A percentile compares a stretch with the other conserved stretches of the same genome.
These are phyloP conservation scores for Charadrius vociferus DNA, from an alignment of 2,113 vertebrate genomes.

Conservation along the genomic window DNA sequence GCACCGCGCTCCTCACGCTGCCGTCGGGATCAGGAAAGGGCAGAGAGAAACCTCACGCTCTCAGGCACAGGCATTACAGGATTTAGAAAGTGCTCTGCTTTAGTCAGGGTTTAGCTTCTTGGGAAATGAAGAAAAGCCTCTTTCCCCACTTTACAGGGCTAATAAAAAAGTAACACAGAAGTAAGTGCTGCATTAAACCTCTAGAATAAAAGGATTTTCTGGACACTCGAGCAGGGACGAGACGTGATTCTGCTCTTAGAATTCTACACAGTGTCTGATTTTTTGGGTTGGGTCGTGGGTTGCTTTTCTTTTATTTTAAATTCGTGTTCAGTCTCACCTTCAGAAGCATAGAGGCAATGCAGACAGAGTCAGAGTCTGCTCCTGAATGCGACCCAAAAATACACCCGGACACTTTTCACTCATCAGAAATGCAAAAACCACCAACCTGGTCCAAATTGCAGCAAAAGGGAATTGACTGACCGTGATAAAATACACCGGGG, in stretches of 20 bases:
- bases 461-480: not conserved
- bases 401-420: not conserved
- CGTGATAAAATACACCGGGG: not conserved
- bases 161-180: not conserved
- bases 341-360: not conserved
- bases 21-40: fast-evolving
- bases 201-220: not conserved
- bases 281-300: not conserved
- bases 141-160: not conserved
- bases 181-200: not conserved
- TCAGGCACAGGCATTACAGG: too few relatives aligned
- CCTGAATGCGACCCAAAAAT: not conserved
- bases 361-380: not conserved
- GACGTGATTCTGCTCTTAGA: not conserved
- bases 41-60: not conserved
- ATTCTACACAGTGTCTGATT: not conserved
- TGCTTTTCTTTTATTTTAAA: not conserved
- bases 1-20: fast-evolving
- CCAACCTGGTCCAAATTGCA: not conserved
- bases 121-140: not conserved
- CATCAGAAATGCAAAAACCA: not conserved
- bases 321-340: not conserved
- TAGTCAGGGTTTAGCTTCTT: not conserved
- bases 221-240: not conserved
- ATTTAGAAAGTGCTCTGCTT: not conserved